A percentile compares a stretch with the other conserved stretches of the same genome.
Evolutionary conservation across 2,113 vertebrate species (phyloP).

Genomic region (Penelope pileata): DNA sequence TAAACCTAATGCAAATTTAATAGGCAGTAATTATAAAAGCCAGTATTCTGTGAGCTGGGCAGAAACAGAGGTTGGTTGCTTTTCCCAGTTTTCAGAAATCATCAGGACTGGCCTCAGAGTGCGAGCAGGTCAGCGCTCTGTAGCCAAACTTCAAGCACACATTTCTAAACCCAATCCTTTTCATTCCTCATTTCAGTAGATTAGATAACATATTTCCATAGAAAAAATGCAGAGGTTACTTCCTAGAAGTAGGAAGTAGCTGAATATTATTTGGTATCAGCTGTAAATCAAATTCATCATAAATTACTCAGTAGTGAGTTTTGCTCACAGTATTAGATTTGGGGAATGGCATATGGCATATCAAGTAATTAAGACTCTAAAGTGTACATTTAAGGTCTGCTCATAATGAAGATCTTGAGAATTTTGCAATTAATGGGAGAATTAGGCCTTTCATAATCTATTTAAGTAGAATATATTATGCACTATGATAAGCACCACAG

Average conservation of each 20-base stretch:
- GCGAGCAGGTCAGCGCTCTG: not conserved
- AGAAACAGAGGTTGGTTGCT: not conserved
- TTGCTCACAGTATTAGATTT: not conserved
- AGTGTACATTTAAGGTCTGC: not conserved
- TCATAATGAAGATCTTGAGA: not conserved
- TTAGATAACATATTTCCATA: not conserved
- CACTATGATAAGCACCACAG: not conserved
- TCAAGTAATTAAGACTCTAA: conserved; percentile 10
- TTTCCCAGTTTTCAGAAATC: not conserved
- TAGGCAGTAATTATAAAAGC: not conserved
- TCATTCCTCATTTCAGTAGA: not conserved
- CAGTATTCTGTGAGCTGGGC: not conserved
- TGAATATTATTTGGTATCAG: not conserved
- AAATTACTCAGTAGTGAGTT: not conserved
- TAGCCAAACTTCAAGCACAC: not conserved
- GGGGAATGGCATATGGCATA: not conserved
- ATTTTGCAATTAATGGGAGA: not conserved
- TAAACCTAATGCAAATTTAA: not conserved
- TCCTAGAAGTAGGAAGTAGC: not conserved
- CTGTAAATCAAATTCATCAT: not conserved
- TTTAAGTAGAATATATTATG: not conserved
- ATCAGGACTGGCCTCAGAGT: not conserved
- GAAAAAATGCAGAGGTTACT: not conserved
- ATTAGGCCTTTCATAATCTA: not conserved
- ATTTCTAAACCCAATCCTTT: not conserved